Evolutionary conservation across 2,113 vertebrate genomes (phyloP).

Genomic region (Chinchilla lanigera): DNA sequence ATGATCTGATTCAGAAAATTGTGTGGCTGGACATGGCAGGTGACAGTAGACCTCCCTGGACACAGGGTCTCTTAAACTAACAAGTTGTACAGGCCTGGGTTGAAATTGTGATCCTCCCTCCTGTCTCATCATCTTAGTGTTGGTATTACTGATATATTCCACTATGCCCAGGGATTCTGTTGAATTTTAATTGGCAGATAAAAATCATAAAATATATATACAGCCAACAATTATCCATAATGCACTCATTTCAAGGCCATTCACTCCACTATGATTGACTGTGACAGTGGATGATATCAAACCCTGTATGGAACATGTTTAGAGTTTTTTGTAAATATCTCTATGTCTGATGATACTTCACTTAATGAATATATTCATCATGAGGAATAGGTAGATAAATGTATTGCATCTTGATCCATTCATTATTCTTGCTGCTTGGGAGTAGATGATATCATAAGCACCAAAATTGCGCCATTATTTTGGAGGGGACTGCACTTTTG

Average conservation of each 20-base stretch:
- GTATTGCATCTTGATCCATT: too few relatives aligned
- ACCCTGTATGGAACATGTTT: not conserved
- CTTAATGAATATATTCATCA: not conserved
- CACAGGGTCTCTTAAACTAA: not conserved
- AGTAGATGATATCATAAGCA: not conserved
- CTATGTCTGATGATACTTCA: not conserved
- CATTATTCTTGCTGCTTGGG: not conserved
- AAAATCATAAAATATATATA: not conserved
- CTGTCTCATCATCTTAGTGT: not conserved
- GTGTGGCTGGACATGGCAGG: not conserved
- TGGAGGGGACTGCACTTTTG: not conserved
- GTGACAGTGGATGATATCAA: not conserved
- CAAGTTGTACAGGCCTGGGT: too few relatives aligned
- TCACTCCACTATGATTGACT: not conserved
- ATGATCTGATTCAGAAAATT: not conserved
- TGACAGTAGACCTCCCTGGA: not conserved
- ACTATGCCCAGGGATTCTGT: not conserved
- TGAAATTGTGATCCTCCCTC: not conserved
- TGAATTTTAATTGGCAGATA: not conserved
- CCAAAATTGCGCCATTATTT: not conserved
- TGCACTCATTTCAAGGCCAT: not conserved
- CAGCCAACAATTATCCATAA: not conserved
- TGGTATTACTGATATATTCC: not conserved
- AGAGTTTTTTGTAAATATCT: too few relatives aligned
- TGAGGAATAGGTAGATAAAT: not conserved